Evolutionary conservation across 2,888 invertebrate genomes (phyloP).

Genomic region (Mythimna loreyi): DNA sequence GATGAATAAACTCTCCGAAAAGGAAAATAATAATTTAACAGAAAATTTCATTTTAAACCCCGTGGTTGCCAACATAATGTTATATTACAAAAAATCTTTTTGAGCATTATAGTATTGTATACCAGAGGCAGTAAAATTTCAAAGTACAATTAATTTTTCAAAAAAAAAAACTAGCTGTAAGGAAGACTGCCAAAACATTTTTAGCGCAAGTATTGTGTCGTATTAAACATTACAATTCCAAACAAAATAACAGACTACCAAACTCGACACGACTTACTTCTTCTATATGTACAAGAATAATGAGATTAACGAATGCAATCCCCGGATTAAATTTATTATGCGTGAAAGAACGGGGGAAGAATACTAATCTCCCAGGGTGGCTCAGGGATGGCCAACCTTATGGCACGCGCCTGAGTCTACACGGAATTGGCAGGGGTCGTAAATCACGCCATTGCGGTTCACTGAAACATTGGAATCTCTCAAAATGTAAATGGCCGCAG

Average conservation of each 20-base stretch:
- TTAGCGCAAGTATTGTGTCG: conserved; percentile 9
- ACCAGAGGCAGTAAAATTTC: neutral
- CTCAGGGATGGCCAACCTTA: conserved; percentile 58
- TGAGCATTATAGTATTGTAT: too few species aligned
- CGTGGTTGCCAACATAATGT: too few species aligned
- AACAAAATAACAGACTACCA: conserved; percentile 19
- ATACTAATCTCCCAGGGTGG: conserved; percentile 61
- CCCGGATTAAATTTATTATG: conserved; percentile 70
- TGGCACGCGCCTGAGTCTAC: conserved; percentile 41
- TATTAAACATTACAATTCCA: conserved; percentile 17
- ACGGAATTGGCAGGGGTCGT: conserved; percentile 55
- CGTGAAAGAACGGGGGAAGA: conserved; percentile 66
- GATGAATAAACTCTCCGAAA: neutral
- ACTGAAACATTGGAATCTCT: conserved; percentile 53
- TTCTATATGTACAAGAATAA: conserved; percentile 65
- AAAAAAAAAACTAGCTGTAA: neutral
- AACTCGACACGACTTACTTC: conserved; percentile 42
- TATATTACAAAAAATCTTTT: too few species aligned
- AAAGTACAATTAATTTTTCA: too few species aligned
- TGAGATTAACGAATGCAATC: conserved; percentile 69
- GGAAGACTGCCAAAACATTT: neutral
- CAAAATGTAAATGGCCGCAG: conserved; percentile 40
- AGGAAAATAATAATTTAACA: neutral
- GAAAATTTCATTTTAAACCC: neutral
- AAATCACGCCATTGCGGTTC: conserved; percentile 55